Evolutionary conservation across 1,140 invertebrate species (phyloP).

Genomic region (Bombus confusus): DNA sequence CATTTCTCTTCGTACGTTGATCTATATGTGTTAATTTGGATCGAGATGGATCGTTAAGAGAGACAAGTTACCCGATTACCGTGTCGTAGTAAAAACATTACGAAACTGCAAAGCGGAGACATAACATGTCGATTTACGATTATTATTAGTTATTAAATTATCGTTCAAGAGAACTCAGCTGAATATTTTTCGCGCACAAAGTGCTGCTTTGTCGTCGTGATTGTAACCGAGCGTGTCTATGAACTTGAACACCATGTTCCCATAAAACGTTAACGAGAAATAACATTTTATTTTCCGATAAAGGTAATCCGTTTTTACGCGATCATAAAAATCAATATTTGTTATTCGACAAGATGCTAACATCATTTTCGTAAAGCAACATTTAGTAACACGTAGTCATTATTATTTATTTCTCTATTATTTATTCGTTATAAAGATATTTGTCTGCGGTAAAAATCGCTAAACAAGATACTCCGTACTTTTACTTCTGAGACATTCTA

Average conservation of each 20-base stretch:
- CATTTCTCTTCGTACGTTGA: too few species aligned
- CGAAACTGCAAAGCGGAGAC: too few species aligned
- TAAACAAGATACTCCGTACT: too few species aligned
- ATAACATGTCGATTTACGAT: background rate
- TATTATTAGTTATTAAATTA: background rate
- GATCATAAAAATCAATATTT: background rate
- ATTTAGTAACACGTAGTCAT: background rate
- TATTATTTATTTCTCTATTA: too few species aligned
- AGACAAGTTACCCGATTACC: too few species aligned
- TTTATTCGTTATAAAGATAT: too few species aligned
- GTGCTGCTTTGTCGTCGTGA: background rate
- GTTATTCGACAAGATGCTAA: background rate
- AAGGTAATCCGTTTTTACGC: background rate
- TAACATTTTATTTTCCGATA: slow-evolving; percentile 1
- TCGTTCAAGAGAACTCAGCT: background rate
- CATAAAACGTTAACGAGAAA: background rate
- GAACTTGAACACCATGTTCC: background rate
- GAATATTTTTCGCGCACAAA: background rate
- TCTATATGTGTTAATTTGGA: too few species aligned
- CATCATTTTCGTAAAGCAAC: background rate
- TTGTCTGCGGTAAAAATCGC: background rate
- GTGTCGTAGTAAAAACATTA: too few species aligned
- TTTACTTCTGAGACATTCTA: too few species aligned
- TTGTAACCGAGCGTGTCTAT: background rate
- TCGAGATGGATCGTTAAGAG: too few species aligned